phyloP scores from a whole-genome alignment of 1,140 invertebrate genomes.

The Brachionus paranguensis region DNA sequence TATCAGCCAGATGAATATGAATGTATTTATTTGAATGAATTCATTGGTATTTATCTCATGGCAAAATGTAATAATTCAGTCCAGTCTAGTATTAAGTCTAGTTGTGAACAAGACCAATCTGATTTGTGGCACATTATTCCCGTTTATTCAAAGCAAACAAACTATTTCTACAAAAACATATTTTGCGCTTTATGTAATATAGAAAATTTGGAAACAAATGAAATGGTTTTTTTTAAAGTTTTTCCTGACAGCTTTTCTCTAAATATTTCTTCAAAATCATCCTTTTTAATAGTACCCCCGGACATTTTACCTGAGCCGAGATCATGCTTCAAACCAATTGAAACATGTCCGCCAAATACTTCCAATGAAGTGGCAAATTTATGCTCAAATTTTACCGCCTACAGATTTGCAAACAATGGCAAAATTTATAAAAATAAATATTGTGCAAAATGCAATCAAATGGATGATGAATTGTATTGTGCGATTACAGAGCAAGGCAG shows the following conservation, averaged over 20 bases:
- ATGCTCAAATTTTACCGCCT: background rate
- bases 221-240: background rate
- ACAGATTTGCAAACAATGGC: background rate
- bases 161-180: background rate
- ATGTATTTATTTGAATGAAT: background rate
- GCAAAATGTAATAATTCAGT: background rate
- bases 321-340: background rate
- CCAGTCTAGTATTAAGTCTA: background rate
- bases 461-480: background rate
- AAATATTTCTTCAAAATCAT: background rate
- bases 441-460: conserved; percentile 18
- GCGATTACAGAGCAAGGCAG: background rate
- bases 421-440: conserved; percentile 1
- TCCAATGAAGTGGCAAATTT: background rate
- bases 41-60: background rate
- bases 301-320: background rate
- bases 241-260: background rate
- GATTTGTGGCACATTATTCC: background rate
- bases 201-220: background rate
- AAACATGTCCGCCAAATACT: background rate
- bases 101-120: background rate
- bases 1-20: background rate
- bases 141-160: background rate
- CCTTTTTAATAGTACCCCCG: background rate
- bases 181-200: conserved; percentile 4